phyloP scores from a whole-genome alignment of 2,888 invertebrate species.

The Argyresthia albistria region DNA sequence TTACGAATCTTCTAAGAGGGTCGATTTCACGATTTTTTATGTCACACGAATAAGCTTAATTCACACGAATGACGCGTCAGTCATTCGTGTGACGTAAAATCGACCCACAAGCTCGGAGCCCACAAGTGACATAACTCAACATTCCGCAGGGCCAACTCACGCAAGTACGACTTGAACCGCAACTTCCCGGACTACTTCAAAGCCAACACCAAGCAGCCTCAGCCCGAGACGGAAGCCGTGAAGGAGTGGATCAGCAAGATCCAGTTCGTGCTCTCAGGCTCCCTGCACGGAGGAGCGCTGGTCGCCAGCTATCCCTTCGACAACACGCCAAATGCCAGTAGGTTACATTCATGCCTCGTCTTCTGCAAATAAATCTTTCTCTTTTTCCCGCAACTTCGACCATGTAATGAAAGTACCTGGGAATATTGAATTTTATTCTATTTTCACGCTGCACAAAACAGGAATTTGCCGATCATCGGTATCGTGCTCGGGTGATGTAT shows the following conservation, averaged over 20 bases:
- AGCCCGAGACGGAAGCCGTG: slow-evolving; percentile 96
- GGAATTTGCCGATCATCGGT: slow-evolving; percentile 84
- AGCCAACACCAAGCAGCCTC: slow-evolving; percentile 87
- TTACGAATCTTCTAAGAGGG: too few relatives aligned
- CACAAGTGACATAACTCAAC: too few relatives aligned
- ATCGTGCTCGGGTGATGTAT: slow-evolving; percentile 78
- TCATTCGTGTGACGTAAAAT: too few relatives aligned
- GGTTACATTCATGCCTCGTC: too few relatives aligned
- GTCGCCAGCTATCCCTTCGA: slow-evolving; percentile 98
- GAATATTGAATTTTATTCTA: slow-evolving; percentile 21
- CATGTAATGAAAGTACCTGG: not conserved
- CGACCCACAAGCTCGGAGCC: too few relatives aligned
- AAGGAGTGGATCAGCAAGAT: slow-evolving; percentile 95
- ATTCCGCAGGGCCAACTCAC: slow-evolving; percentile 81
- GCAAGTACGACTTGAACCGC: slow-evolving; percentile 92
- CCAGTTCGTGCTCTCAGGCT: slow-evolving; percentile 94
- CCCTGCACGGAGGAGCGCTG: slow-evolving; percentile 94
- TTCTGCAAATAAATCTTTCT: not conserved
- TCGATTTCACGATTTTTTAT: too few relatives aligned
- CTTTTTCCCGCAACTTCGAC: not conserved
- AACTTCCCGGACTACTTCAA: slow-evolving; percentile 98
- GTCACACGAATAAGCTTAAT: too few relatives aligned
- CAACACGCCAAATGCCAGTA: slow-evolving; percentile 94
- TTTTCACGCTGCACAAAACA: slow-evolving; percentile 52
- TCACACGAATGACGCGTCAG: too few relatives aligned